Evolutionary conservation across 2,888 invertebrate species (phyloP).

Genomic region (Agriopis marginaria): DNA sequence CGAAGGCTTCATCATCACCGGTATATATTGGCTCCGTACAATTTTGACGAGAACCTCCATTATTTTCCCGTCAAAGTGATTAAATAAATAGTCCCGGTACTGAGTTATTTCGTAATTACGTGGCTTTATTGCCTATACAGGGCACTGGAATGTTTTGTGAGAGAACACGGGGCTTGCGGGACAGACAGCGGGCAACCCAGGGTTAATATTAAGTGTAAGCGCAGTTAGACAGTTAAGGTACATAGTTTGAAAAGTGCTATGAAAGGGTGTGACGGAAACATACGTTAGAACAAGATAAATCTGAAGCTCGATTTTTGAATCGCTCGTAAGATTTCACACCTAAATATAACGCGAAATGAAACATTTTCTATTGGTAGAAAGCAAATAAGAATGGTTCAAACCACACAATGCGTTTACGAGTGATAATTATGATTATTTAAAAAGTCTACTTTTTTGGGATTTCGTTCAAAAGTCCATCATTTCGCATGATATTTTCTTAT

Average conservation of each 20-base stretch:
- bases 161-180: constrained; percentile 53
- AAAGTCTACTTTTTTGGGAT: too few relatives aligned
- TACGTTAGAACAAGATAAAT: too few relatives aligned
- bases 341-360: too few relatives aligned
- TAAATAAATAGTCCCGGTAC: constrained; percentile 82
- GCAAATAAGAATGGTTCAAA: too few relatives aligned
- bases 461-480: too few relatives aligned
- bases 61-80: constrained; percentile 85
- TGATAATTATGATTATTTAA: too few relatives aligned
- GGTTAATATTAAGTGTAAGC: constrained; percentile 52
- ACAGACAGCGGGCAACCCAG: constrained; percentile 56
- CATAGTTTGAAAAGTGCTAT: constrained; percentile 14
- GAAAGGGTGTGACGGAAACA: not conserved
- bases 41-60: constrained; percentile 75
- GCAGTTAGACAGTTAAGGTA: constrained; percentile 11
- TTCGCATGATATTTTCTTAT: too few relatives aligned
- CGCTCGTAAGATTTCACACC: too few relatives aligned
- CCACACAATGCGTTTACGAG: too few relatives aligned
- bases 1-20: constrained; percentile 23
- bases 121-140: constrained; percentile 77
- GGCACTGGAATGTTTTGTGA: constrained; percentile 73
- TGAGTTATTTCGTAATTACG: constrained; percentile 84
- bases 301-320: too few relatives aligned
- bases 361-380: too few relatives aligned
- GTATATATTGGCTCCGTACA: constrained; percentile 50